Evolutionary conservation across 2,888 invertebrate species (phyloP).

Genomic region (Ptychoptera contaminata): DNA sequence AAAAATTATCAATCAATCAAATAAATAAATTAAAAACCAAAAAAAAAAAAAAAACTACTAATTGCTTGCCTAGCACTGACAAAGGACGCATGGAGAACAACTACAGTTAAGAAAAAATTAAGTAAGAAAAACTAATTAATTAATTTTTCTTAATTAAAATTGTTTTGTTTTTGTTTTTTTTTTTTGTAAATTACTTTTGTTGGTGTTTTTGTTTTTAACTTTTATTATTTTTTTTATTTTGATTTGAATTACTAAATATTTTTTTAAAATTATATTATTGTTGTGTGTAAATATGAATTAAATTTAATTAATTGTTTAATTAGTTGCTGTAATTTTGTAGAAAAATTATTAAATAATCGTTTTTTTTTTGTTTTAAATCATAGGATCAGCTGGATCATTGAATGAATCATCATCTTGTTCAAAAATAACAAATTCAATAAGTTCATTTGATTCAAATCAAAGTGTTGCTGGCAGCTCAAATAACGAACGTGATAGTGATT

Average conservation of each 20-base stretch:
- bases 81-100: constrained; percentile 6
- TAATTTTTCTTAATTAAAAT: no score
- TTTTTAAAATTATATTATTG: not conserved
- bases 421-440: constrained; percentile 26
- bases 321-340: not conserved
- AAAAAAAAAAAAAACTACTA: constrained; percentile 2
- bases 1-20: no score
- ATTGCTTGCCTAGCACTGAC: constrained; percentile 8
- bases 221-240: not conserved
- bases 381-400: constrained; percentile 32
- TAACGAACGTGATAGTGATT: constrained; percentile 21
- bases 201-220: no score
- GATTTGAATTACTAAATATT: not conserved
- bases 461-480: constrained; percentile 29
- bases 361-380: not conserved
- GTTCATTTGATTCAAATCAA: constrained; percentile 30
- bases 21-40: not conserved
- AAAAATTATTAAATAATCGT: not conserved
- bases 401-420: constrained; percentile 31
- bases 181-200: no score
- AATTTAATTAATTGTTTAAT: not conserved
- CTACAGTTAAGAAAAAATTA: constrained; percentile 5
- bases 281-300: not conserved
- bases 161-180: no score
- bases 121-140: constrained; percentile 4